Evolutionary conservation across 2,113 vertebrate genomes (phyloP), one percentile per base, ranked within the genome.

Genomic region (Melozone crissalis): DNA sequence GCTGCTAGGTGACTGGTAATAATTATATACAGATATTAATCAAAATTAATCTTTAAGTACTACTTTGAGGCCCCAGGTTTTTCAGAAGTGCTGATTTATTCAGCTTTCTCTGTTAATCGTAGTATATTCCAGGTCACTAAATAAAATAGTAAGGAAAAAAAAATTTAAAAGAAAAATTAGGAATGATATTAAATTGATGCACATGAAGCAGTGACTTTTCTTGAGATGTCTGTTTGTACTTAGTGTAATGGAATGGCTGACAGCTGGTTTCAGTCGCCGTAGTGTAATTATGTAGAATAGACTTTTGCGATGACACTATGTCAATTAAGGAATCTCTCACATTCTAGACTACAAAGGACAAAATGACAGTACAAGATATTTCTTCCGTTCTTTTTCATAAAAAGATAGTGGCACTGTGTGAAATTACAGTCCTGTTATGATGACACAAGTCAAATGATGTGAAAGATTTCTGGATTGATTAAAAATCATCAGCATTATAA

Each of bases 241-340:
- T 92, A 77, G 69, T 94, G 55, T 97, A 96, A 96, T 95, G 74
- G 91, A 96, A 95, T 95, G 93, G 91, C 96, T 97, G 95, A 96
- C 96, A 97, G 97, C 94, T 96, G 97, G 95, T 96, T 97, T 97
- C 89, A 91, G 88, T 96, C 96, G 91, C 96, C 77, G 76, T 96
- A 92, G 84, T 94, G 92, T 96, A 97, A 95, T 97, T 96, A 97
- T 94, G 95, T 82, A 93, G 92, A 95, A 66, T 95, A 95, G 62
- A 96, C 94, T 94, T 67, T 89, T 94, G 97, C 79, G 23, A 95
- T 93, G 95, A 90, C 94, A 97, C 93, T 95, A 65, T 97, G 95
- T 96, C 94, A 96, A 94, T 96, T 95, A 97, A 96, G 88, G 95
- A 96, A 94, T 95, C 88, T 94, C 89, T 97, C 83, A 86, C 97